A percentile compares a stretch with the other conserved stretches of the same genome.
phyloP scores from a whole-genome alignment of 1,140 invertebrate species.

The Eurytemora carolleeae region DNA sequence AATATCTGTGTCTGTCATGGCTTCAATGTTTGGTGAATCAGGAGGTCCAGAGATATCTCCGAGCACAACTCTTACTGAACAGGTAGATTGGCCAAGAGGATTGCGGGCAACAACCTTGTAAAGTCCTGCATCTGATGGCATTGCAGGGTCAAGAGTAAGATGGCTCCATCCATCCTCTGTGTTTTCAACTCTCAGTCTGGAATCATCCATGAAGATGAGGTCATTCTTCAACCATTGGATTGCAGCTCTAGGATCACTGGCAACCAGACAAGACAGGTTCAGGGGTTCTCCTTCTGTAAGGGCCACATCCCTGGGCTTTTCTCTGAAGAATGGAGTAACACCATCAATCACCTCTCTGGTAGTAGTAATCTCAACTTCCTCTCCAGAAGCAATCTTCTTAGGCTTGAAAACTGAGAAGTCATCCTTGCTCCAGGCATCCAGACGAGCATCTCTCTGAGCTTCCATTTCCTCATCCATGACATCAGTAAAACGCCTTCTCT shows the following conservation, averaged over 20 bases:
- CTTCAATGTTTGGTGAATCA: constrained; percentile 59
- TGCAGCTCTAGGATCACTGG: constrained; percentile 65
- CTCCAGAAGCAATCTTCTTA: constrained; percentile 10
- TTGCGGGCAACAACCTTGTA: constrained; percentile 90
- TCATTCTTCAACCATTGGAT: constrained; percentile 94
- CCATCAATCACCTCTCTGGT: constrained; percentile 14
- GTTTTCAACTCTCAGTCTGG: constrained; percentile 48
- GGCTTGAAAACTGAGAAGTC: constrained; percentile 26
- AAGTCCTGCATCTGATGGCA: constrained; percentile 61
- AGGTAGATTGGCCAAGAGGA: constrained; percentile 34
- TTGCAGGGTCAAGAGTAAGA: constrained; percentile 47
- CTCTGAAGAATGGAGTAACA: constrained; percentile 28
- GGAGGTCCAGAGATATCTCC: constrained; percentile 53
- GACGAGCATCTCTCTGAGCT: constrained; percentile 57
- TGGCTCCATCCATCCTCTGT: constrained; percentile 51
- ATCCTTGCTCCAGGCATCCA: constrained; percentile 48
- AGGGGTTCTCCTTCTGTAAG: constrained; percentile 55
- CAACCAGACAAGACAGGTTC: constrained; percentile 57
- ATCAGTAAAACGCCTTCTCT: constrained; percentile 72
- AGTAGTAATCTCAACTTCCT: neutral
- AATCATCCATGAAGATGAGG: constrained; percentile 49
- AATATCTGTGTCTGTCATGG: constrained; percentile 63
- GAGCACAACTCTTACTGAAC: constrained; percentile 29
- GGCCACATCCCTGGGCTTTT: constrained; percentile 38
- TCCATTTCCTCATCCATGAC: constrained; percentile 91